Percentiles rank a stretch among this genome's conserved stretches.
Conservation (phyloP, 2,888 invertebrate genomes). For the Mythimna impura region DNA sequence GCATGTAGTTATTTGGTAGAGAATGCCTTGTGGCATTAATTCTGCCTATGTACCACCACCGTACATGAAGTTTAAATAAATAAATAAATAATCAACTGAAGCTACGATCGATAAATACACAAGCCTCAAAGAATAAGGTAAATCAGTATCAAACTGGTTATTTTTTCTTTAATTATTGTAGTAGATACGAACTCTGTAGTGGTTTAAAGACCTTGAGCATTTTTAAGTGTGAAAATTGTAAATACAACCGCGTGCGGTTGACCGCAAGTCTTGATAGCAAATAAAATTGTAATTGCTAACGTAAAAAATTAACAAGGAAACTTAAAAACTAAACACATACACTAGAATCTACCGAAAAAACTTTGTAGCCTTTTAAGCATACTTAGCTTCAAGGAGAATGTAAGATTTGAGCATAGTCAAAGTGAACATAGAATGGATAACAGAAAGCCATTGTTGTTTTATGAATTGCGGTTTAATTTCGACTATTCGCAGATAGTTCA, state of each 20-base stretch:
- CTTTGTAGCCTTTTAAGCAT: no score
- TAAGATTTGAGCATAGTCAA: no score
- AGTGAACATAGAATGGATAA: no score
- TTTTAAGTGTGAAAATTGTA: neutral
- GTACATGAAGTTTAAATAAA: no score
- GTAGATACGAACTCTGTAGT: constrained; percentile 2
- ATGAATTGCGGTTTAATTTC: neutral
- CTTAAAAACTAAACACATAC: no score
- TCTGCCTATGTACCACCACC: no score
- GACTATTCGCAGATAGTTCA: no score
- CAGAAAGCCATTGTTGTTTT: no score
- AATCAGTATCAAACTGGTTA: constrained; percentile 19
- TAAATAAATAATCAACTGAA: neutral
- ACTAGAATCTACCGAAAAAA: neutral
- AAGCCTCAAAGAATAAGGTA: neutral
- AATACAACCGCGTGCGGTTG: neutral
- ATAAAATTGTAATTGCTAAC: neutral
- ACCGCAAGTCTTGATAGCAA: neutral
- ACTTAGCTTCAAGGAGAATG: no score
- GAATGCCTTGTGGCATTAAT: no score
- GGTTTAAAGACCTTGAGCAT: neutral
- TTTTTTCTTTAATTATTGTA: constrained; percentile 18
- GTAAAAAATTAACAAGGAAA: no score
- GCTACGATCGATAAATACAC: neutral
- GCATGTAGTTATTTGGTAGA: neutral